phyloP scores from a whole-genome alignment of 1,140 invertebrate genomes.

The Rhagoletis zephyria region DNA sequence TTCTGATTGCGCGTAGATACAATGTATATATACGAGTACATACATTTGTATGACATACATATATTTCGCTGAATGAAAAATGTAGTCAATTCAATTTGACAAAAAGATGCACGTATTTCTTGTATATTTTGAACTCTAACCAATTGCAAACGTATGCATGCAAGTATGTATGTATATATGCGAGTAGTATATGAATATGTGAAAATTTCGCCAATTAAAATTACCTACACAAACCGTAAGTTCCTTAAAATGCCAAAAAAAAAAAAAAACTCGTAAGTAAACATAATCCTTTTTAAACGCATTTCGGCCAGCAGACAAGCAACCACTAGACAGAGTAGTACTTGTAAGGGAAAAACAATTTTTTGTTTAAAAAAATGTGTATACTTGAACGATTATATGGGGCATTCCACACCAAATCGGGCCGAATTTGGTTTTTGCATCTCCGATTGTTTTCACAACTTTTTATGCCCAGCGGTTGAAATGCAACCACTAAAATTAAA shows the following conservation, averaged over 20 bases:
- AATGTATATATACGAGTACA: no score
- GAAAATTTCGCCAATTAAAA: conserved; percentile 37
- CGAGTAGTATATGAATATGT: neutral
- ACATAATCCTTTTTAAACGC: neutral
- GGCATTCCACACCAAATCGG: no score
- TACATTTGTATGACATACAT: neutral
- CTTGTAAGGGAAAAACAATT: neutral
- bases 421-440: no score
- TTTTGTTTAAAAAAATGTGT: neutral
- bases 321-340: neutral
- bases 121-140: conserved; percentile 13
- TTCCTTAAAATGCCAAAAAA: neutral
- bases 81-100: conserved; percentile 39
- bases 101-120: conserved; percentile 14
- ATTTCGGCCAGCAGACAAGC: neutral
- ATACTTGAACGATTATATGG: no score
- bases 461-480: no score
- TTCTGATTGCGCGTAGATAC: no score
- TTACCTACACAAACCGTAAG: neutral
- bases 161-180: neutral
- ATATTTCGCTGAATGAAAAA: conserved; percentile 4
- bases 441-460: no score
- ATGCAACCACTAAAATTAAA: no score
- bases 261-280: neutral
- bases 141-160: neutral